Percentiles rank a stretch among this genome's conserved stretches.
Evolutionary conservation across 2,797 vertebrate genomes (phyloP).

Genomic region (Myiotriccus ornatus): DNA sequence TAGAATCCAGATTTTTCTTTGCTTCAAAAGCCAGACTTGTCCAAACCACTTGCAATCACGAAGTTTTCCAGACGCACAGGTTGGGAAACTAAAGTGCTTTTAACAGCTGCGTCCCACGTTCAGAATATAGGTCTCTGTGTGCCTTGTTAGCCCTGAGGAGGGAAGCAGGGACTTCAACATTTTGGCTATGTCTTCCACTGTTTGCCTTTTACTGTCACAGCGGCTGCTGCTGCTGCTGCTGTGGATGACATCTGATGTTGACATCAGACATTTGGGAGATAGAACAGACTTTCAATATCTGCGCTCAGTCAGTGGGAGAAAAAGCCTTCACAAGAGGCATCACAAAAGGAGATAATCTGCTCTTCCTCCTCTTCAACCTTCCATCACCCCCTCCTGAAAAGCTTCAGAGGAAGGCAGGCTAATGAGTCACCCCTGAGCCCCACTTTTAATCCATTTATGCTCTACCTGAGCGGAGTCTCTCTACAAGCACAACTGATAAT

Average conservation of each 20-base stretch:
- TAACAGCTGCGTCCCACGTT: slow-evolving; percentile 72
- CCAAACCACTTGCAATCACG: slow-evolving; percentile 64
- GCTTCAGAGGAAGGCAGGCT: neutral
- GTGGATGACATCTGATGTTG: slow-evolving; percentile 61
- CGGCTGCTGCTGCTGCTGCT: slow-evolving; percentile 35
- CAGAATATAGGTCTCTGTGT: slow-evolving; percentile 55
- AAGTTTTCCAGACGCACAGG: slow-evolving; percentile 59
- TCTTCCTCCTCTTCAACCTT: neutral
- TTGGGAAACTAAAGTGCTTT: slow-evolving; percentile 72
- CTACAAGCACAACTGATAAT: neutral
- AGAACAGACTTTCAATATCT: slow-evolving; percentile 51
- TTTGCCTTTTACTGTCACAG: slow-evolving; percentile 70
- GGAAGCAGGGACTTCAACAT: slow-evolving; percentile 69
- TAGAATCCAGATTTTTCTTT: slow-evolving; percentile 10
- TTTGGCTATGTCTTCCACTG: slow-evolving; percentile 58
- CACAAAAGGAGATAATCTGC: neutral
- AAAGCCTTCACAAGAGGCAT: slow-evolving; percentile 35
- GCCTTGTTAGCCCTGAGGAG: slow-evolving; percentile 64
- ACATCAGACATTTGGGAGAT: slow-evolving; percentile 58
- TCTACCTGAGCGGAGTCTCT: neutral
- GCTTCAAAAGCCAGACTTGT: slow-evolving; percentile 62
- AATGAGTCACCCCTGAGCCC: neutral
- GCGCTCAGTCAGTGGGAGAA: slow-evolving; percentile 39
- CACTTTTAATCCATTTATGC: neutral
- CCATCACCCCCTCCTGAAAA: neutral